Evolutionary conservation across 2,113 vertebrate species (phyloP), one percentile per base, ranked within the genome.

Genomic region (Morone saxatilis): DNA sequence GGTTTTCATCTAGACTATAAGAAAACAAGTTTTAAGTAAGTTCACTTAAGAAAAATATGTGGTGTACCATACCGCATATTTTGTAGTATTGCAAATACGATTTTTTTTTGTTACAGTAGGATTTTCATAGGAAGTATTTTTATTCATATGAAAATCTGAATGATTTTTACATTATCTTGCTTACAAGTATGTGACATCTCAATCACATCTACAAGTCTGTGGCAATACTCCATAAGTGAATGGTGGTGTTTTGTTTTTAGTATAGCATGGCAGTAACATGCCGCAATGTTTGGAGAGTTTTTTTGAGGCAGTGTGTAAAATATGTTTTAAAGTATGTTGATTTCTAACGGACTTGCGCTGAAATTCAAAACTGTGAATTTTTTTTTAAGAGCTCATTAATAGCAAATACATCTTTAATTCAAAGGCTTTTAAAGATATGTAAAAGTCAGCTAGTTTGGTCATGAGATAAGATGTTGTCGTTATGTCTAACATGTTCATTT

Each of bases 51-150:
- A 10, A 25, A 2, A 8, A 13, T 25, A 41, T 11, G 48, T 38
- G 65, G 25, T 13, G 13, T 2, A 0, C 6, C 36, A 7, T 4
- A 31, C 31, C 31, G 1, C 3, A 2, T 31, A 2, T 1, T 1
- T 51, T 25, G 20, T 22, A 57, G 9, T 6, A 20, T 25, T 10
- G 16, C n/a, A 45, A 14, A 12, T 17, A 20, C 48, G 7, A 31
- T 31, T 19, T 54, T 7, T 17, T 45, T 11, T 59, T 31, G 53
- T 31, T 45, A 72, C 53, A 19, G 14, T 47, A 45, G 31, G 1
- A 25, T 25, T 72, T 57, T 25, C 7, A 72, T 31, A 59, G 22
- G 70, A 57, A 43, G 51, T 0, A 36, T 38, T 54, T 54, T 22
- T 16, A 16, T 43, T 56, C 38, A 71, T 40, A 41, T 54, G 36